These are phyloP conservation scores for Caenorhabditis uteleia DNA, from an alignment of 2,888 invertebrate genomes.

Conservation along the genomic window DNA sequence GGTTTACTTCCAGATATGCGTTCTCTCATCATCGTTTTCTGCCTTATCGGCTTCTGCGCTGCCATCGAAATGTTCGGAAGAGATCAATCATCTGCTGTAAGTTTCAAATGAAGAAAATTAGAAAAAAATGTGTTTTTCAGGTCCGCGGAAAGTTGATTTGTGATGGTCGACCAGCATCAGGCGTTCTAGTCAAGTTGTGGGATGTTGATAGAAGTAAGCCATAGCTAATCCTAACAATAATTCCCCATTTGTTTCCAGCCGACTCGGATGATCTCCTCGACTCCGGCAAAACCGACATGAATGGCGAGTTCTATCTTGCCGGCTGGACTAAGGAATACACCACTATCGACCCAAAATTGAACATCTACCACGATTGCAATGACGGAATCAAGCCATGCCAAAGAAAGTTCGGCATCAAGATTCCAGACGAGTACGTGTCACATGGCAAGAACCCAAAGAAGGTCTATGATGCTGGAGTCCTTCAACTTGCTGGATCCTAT, in stretches of 20 bases:
- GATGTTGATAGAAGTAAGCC: constrained; percentile 49
- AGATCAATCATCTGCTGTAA: constrained; percentile 44
- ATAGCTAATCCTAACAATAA: background rate
- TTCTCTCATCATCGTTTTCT: constrained; percentile 12
- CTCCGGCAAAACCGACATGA: constrained; percentile 35
- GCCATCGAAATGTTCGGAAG: constrained; percentile 47
- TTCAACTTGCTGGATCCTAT: constrained; percentile 57
- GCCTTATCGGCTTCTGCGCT: constrained; percentile 16
- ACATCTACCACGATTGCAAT: constrained; percentile 68
- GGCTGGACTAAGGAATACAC: constrained; percentile 64
- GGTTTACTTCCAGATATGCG: constrained; percentile 28
- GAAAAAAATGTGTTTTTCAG: constrained; percentile 3
- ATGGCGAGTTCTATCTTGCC: constrained; percentile 47
- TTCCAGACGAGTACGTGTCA: constrained; percentile 57
- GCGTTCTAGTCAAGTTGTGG: constrained; percentile 51
- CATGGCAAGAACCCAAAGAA: constrained; percentile 46
- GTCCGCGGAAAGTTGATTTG: constrained; percentile 48
- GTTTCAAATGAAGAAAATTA: background rate
- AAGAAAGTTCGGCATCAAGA: constrained; percentile 61
- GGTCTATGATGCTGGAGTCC: constrained; percentile 58
- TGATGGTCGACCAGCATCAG: constrained; percentile 39
- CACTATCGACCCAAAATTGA: constrained; percentile 67
- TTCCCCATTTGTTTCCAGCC: constrained; percentile 10
- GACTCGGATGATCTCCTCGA: constrained; percentile 54
- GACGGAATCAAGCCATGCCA: constrained; percentile 65